Evolutionary conservation across 2,113 vertebrate species (phyloP), one percentile per base, ranked within the genome.

Genomic region (Coryphaenoides rupestris): DNA sequence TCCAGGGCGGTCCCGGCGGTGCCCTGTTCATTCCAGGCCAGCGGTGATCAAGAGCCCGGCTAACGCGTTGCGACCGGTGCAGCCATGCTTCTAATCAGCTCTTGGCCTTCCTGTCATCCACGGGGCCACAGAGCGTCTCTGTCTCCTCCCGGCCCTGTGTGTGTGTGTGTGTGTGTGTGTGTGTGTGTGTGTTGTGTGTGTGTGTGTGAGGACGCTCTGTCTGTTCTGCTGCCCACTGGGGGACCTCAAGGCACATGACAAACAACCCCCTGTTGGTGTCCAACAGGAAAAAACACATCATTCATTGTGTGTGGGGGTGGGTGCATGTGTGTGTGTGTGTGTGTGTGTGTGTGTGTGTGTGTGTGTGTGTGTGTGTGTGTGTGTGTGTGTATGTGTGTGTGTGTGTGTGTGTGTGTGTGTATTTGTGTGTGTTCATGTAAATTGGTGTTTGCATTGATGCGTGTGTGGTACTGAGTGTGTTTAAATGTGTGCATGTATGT

Each of bases 231-330:
- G 60, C 68, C 66, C 63, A 23, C 70, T 75, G 72, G 79, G 55
- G 66, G 64, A 75, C 78, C 67, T 47, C 65, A 74, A 63, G 68
- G 70, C 16, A n/a, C 12, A 62, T 55, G 53, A 50, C 21, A 56
- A n/a, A 58, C 45, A 65, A 24, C 65, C 68, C 78, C 74, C 69
- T 65, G 76, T 75, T 81, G 80, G 77, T 84, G 79, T 87, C 73
- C 67, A 7, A 78, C 26, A 76, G 74, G 83, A 81, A 87, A 84
- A 87, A 86, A 83, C 77, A 79, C 55, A 33, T 66, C 69, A 65
- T 58, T 82, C 73, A 79, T 40, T 74, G 65, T 71, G 50, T 64
- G 46, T 58, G 60, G 19, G 19, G 53, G 19, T 28, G 19, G 53
- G 19, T 53, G 16, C 3, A 21, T 67, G 50, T 71, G 65, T 22